phyloP scores from a whole-genome alignment of 1,140 invertebrate genomes.

The Wasmannia auropunctata region DNA sequence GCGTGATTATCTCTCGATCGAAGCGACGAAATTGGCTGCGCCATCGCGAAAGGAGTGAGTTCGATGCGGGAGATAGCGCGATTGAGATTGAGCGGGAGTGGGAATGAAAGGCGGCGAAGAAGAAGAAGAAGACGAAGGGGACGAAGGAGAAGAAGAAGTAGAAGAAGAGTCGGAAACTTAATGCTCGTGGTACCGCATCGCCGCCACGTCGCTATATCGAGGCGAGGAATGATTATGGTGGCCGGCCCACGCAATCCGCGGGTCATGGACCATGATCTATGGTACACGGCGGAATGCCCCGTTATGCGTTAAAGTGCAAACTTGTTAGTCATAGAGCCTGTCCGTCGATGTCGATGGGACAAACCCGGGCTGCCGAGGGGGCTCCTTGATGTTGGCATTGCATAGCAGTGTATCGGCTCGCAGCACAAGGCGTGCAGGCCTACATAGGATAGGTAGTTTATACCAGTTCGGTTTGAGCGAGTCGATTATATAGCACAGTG shows the following conservation, averaged over 20 bases:
- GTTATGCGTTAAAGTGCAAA: conserved; percentile 85
- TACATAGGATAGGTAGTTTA: neutral
- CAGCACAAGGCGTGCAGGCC: conserved; percentile 1
- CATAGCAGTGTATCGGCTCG: conserved; percentile 56
- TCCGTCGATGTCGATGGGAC: conserved; percentile 73
- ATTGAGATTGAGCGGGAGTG: conserved; percentile 23
- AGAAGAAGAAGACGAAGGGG: conserved; percentile 70
- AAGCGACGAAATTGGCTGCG: conserved; percentile 50
- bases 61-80: conserved; percentile 18
- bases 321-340: conserved; percentile 83
- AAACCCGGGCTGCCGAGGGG: conserved; percentile 62
- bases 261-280: conserved; percentile 83
- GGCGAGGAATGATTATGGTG: conserved; percentile 78
- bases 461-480: neutral
- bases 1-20: conserved; percentile 63
- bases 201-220: conserved; percentile 64
- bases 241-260: conserved; percentile 81
- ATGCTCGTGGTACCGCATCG: conserved; percentile 72
- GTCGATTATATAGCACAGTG: neutral
- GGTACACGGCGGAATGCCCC: conserved; percentile 78
- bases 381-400: conserved; percentile 42
- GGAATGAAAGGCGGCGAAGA: conserved; percentile 33
- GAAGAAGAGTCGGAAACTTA: conserved; percentile 74
- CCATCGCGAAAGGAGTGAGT: neutral
- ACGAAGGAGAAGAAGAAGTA: conserved; percentile 66